Evolutionary conservation across 1,140 invertebrate species (phyloP), one percentile per base, ranked within the genome.

Genomic region (Acromyrmex charruanus): DNA sequence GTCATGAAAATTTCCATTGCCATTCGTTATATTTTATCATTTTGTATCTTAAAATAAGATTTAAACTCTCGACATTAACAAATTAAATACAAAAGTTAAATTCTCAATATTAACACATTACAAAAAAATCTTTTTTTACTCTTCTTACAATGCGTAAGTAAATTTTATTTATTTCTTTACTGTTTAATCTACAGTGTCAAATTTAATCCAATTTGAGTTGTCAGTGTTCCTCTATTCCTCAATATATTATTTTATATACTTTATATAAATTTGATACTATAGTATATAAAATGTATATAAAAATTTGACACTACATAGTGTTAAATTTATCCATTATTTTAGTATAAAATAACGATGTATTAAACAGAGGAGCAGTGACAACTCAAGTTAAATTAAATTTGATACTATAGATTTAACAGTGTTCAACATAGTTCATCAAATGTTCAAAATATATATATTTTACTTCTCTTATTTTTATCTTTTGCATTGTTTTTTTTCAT

Each of bases 61-160:
- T 79, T 87, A 89, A 89, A 88, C 68, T 88, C 87, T 74, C 71
- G n/a, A 9, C 61, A 66, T 85, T 85, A 71, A 87, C 49, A 63
- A 25, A 44, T 59, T 55, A 18, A 44, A 44, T 44, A 35, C 31
- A 6, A 39, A 39, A 39, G 1, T 79, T 87, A 89, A 89, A 88
- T 66, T 88, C 82, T 74, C 71, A 16, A 9, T 53, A 66, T 85
- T 85, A 71, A 87, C 35, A 63, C n/a, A 44, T 53, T 55, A 7
- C 7, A 44, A 44, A 44, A 44, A 0, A 44, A 44, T 10, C 9
- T 44, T 44, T 44, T 44, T 10, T 49, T n/a, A 39, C 3, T 68
- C n/a, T 68, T 44, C 21, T 25, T 69, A 14, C n/a, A 25, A 25
- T 7, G 12, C 49, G 12, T 4, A 69, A 69, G 21, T 65, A 35